These are phyloP conservation scores for Neoascia interrupta DNA, from an alignment of 2,888 invertebrate species.

Conservation along the genomic window DNA sequence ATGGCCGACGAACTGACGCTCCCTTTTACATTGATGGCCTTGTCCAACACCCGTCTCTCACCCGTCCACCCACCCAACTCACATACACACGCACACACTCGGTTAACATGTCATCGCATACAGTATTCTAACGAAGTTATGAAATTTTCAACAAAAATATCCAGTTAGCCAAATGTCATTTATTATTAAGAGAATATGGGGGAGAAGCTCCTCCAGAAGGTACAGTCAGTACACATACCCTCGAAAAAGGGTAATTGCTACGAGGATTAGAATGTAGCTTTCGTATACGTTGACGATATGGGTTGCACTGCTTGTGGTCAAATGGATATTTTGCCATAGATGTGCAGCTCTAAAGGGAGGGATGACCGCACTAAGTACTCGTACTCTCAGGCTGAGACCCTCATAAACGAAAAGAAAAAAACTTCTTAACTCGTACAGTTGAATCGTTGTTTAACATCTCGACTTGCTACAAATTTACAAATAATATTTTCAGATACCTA, in stretches of 20 bases:
- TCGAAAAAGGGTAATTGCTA: conserved; percentile 46
- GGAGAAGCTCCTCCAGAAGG: conserved; percentile 29
- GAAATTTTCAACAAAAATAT: conserved; percentile 67
- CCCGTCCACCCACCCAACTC: not conserved
- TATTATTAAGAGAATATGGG: conserved; percentile 67
- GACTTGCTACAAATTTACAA: too few species aligned
- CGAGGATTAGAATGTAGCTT: conserved; percentile 49
- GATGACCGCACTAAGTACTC: too few species aligned
- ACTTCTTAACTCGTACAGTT: too few species aligned
- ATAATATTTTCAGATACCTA: too few species aligned
- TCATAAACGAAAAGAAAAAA: too few species aligned
- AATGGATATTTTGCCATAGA: too few species aligned
- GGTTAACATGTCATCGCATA: conserved; percentile 32
- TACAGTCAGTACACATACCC: not conserved
- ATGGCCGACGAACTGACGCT: not conserved
- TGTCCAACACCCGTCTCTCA: not conserved
- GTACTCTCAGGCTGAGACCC: too few species aligned
- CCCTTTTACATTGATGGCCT: not conserved
- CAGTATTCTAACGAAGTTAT: conserved; percentile 64
- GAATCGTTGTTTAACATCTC: too few species aligned
- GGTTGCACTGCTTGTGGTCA: too few species aligned
- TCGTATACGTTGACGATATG: too few species aligned
- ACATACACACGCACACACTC: conserved; percentile 1
- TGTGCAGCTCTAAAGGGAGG: too few species aligned
- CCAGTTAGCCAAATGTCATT: conserved; percentile 64